A percentile compares a stretch with the other conserved stretches of the same genome.
phyloP scores from a whole-genome alignment of 1,140 invertebrate genomes.

The Chionoecetes opilio region DNA sequence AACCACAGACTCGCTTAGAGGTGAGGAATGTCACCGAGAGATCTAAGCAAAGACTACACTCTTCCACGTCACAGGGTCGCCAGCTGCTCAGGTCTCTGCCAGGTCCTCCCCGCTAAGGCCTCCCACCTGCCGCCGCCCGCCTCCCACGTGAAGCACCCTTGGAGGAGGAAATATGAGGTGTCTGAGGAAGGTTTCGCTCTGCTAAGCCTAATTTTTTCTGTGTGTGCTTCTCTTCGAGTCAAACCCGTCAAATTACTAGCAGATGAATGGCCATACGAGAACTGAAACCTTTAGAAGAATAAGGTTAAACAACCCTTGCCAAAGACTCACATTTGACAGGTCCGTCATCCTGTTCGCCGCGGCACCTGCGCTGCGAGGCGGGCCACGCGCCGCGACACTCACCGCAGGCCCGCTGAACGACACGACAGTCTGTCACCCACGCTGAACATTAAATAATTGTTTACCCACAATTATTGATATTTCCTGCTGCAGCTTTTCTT shows the following conservation, averaged over 20 bases:
- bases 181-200: slow-evolving; percentile 16
- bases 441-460: neutral
- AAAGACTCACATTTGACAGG: neutral
- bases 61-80: slow-evolving; percentile 13
- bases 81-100: neutral
- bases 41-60: neutral
- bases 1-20: no score
- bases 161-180: slow-evolving; percentile 15
- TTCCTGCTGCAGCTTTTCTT: neutral
- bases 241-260: neutral
- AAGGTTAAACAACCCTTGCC: neutral
- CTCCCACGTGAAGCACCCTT: slow-evolving; percentile 23
- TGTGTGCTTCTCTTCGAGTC: neutral
- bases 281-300: neutral
- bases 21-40: no score
- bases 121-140: neutral
- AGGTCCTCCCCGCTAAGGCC: neutral
- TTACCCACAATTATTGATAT: neutral
- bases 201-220: neutral
- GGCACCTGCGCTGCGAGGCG: neutral
- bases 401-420: neutral
- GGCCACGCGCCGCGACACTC: slow-evolving; percentile 9
- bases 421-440: slow-evolving; percentile 24
- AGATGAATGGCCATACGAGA: neutral
- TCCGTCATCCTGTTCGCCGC: neutral